Evolutionary conservation across 92 coral and sea anemone species (phyloP), one percentile per base, ranked within the genome.

Genomic region (Umimayanthus chanpuru): DNA sequence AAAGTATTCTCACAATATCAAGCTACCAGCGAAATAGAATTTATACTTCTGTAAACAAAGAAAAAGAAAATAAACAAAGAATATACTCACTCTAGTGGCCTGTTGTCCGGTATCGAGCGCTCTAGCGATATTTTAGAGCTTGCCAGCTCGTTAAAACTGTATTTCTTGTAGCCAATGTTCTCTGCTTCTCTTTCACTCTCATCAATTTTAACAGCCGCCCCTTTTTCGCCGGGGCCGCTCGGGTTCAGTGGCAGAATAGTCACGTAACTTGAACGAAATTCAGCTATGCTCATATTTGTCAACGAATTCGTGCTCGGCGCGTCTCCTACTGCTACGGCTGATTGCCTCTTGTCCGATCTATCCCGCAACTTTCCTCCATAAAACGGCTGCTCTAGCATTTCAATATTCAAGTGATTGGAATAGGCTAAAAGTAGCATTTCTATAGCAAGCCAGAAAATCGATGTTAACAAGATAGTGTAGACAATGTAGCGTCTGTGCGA

Each of bases 81-180:
- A 9, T 18, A 32, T 87, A 96, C 99, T 95, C 90, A 97, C 99
- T 91, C 81, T 40, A 73, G 26, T 30, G 94, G 94, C 79, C 99
- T 90, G 90, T 97, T 97, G 88, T 97, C 99, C 21, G 99, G 99
- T 38, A 97, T 97, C 39, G 90, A 77, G 76, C 99, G 84, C 70
- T 94, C 93, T 70, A 95, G 83, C 15, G 98, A 93, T 61, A 95
- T 94, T 89, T 96, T 97, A 5, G 98, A 92, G 85, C 99, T 97
- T 68, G 96, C 96, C 68, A 94, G 66, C 88, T 94, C 97, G 76
- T 97, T 97, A 81, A 97, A 97, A 64, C 96, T 95, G 73, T 95
- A 94, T 80, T 94, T 93, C 41, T 79, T 89, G 70, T 94, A 95
- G 11, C 92, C 93, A 67, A 89, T 90, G 36, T 92, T 91, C 56